Base-by-base conservation (phyloP, 2,113 vertebrate species). In the Romanogobio albipinnatus region DNA sequence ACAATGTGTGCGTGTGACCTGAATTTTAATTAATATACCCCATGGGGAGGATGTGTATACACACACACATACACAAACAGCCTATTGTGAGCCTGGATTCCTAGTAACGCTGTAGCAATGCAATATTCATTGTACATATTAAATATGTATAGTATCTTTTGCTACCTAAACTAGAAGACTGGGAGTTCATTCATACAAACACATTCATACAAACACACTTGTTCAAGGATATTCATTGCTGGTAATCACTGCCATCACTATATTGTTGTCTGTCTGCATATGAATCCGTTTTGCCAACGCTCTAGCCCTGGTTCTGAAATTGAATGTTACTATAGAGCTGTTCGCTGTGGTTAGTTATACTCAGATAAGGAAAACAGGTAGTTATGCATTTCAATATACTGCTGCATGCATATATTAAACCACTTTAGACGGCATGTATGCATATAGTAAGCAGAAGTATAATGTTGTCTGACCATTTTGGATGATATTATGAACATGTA, bases 91-190 rank as follows among this genome's bases (percentile, higher is more conserved):
- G 26, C 7, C 3, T 39, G 64, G 43, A 36, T 24, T 53, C 47
- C 62, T 70, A 71, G 64, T 53, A 71, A 82, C 7, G 10, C 49
- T 71, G 66, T 71, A 82, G 64, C 66, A 9, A 82, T 82, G 66
- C 62, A 82, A 82, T 58, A 82, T 82, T 82, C 71, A 82, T 70
- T 71, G 22, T 47, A 58, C n/a, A 58, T 58, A 71, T 71, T 24
- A 82, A 71, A 82, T 82, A 71, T 82, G 81, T 56, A 56, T 71
- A 68, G 10, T 51, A 81, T 81, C 26, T 81, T 81, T 81, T 81
- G 79, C 61, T 14, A 68, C 45, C 61, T 68, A 64, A 81, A 66
- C 79, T 68, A 29, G 62, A 81, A 51, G 79, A 68, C 62, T 36
- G 79, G 79, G 62, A 81, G 79, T 51, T 81, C 26, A 68, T 81